Evolutionary conservation across 2,888 invertebrate species (phyloP).

Genomic region (Phragmatobia fuliginosa): DNA sequence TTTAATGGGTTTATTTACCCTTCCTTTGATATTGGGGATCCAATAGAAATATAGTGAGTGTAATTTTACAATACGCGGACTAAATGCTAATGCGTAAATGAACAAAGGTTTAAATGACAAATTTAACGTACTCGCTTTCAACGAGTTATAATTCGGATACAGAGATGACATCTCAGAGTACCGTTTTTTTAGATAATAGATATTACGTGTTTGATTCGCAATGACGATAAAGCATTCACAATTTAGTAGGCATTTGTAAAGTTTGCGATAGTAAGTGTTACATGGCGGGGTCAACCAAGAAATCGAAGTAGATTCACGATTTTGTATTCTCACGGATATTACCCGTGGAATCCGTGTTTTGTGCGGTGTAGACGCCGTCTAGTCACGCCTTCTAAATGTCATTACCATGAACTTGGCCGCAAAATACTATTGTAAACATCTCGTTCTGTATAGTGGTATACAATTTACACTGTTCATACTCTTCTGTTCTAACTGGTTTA

Average conservation of each 20-base stretch:
- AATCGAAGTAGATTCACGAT: constrained; percentile 33
- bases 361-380: constrained; percentile 51
- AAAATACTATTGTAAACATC: constrained; percentile 51
- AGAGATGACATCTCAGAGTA: constrained; percentile 33
- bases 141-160: constrained; percentile 6
- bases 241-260: constrained; percentile 37
- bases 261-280: constrained; percentile 41
- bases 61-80: background rate
- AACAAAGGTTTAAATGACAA: constrained; percentile 1
- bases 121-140: constrained; percentile 6
- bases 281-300: constrained; percentile 34
- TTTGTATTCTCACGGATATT: constrained; percentile 30
- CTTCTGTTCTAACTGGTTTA: background rate
- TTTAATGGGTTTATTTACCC: background rate
- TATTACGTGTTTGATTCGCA: constrained; percentile 34
- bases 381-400: constrained; percentile 71
- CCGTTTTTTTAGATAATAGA: constrained; percentile 46
- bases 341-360: constrained; percentile 11
- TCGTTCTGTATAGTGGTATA: constrained; percentile 20
- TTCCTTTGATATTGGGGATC: background rate
- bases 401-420: constrained; percentile 59
- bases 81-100: background rate
- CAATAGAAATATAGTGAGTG: background rate
- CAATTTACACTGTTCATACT: background rate
- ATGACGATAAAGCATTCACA: constrained; percentile 40